Evolutionary conservation across 2,888 invertebrate species (phyloP).

Genomic region (Protonemura montana): DNA sequence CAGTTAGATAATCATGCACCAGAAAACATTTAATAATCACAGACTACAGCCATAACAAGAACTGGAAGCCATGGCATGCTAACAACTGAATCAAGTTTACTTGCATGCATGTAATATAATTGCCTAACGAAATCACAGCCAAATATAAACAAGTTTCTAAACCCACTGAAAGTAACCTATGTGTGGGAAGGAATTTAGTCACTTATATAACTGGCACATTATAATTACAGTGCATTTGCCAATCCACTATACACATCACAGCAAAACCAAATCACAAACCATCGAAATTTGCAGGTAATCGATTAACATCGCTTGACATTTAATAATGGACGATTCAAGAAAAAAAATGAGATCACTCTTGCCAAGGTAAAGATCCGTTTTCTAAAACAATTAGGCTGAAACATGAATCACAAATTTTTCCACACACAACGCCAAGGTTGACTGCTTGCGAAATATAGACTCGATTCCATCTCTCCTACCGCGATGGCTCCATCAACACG

Average conservation of each 20-base stretch:
- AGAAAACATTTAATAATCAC: not conserved
- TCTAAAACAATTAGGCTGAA: not conserved
- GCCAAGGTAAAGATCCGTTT: constrained; percentile 1
- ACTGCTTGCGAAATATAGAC: not conserved
- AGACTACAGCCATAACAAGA: not conserved
- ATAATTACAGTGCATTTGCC: not conserved
- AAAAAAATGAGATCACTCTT: not conserved
- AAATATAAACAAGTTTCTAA: not conserved
- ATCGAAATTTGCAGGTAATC: not conserved
- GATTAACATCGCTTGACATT: not conserved
- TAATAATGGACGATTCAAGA: not conserved
- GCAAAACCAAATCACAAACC: not conserved
- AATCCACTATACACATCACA: not conserved
- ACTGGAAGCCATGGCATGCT: not conserved
- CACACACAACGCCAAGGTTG: constrained; percentile 1
- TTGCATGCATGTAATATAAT: not conserved
- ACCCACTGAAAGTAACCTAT: not conserved
- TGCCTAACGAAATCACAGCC: not conserved
- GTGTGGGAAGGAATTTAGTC: not conserved
- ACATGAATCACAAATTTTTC: constrained; percentile 7
- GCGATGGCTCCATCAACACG: not conserved
- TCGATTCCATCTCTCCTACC: not conserved
- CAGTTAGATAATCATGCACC: not conserved
- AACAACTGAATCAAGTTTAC: not conserved
- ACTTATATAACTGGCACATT: not conserved